Evolutionary conservation across 2,113 vertebrate genomes (phyloP), one percentile per base, ranked within the genome.

Genomic region (Centropus unirufus): DNA sequence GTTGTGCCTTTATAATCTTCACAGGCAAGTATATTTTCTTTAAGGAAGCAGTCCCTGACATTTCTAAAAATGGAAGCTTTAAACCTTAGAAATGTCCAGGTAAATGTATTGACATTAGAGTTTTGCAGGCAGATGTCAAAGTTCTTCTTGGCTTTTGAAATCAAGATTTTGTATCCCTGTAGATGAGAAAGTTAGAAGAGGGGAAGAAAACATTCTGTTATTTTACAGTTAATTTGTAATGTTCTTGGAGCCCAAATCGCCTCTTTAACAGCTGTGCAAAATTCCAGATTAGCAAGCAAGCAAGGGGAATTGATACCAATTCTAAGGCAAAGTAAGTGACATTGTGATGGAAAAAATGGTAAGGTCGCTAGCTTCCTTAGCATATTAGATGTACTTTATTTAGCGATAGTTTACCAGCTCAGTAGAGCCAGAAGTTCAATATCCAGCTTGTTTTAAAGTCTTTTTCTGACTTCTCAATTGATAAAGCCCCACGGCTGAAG

Each of bases 401-500:
- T 92, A 57, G 44, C 40, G 87, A 1, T 61, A 32, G 30, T 64
- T 93, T 69, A 55, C 40, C 40, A 76, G 27, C 75, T 92, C 51
- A 27, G 18, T 69, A 59, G 55, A 73, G 14, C n/a, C 19, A 34
- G 63, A 69, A n/a, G 22, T 77, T 97, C 83, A 27, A 52, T 72
- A 54, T 85, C 46, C 55, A 91, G 44, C 46, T 39, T 69, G 17
- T 92, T 92, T 89, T 73, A 29, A 73, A 87, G 51, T 42, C 55
- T 87, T 83, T 93, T 87, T 73, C 62, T 67, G 44, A 70, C 46
- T 76, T 84, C 78, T 79, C 39, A 44, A 4, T 77, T 76, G 74
- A 61, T 85, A 39, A 90, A 95, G 67, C n/a, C 89, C 70, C 15
- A 20, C 8, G 23, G 81, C 84, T 91, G 84, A 92, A 87, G 91